These are phyloP conservation scores for Xiphias gladius DNA, from an alignment of 2,113 vertebrate species.

Conservation along the genomic window DNA sequence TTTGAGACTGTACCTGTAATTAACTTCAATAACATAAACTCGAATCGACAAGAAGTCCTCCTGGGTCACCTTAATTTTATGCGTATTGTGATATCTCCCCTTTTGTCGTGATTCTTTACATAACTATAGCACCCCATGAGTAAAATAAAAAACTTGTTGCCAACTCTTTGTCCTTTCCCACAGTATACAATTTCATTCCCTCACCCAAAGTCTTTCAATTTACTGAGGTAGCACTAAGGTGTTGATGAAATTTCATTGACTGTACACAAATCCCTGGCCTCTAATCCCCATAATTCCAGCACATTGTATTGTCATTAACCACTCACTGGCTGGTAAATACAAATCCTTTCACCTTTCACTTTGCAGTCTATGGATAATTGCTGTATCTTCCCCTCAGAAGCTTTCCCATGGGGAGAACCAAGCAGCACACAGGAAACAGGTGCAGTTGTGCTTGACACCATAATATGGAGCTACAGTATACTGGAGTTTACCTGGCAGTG, in stretches of 20 bases:
- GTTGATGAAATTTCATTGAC: constrained; percentile 68
- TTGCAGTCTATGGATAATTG: constrained; percentile 82
- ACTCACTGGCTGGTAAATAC: constrained; percentile 77
- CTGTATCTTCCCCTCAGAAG: constrained; percentile 78
- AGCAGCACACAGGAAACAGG: constrained; percentile 69
- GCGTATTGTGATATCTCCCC: not conserved
- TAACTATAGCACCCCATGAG: not conserved
- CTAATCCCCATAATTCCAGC: constrained; percentile 81
- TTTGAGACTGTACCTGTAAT: constrained; percentile 7
- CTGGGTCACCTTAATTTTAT: constrained; percentile 7
- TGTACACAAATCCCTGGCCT: constrained; percentile 64
- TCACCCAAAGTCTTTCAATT: constrained; percentile 44
- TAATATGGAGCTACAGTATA: constrained; percentile 54
- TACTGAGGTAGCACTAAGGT: constrained; percentile 52
- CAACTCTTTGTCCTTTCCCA: constrained; percentile 38
- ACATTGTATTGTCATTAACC: constrained; percentile 82
- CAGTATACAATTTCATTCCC: constrained; percentile 7
- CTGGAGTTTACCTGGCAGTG: constrained; percentile 55
- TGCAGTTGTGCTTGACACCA: constrained; percentile 58
- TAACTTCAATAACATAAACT: constrained; percentile 14
- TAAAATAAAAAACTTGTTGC: constrained; percentile 15
- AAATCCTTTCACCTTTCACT: constrained; percentile 76
- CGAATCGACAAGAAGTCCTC: not conserved
- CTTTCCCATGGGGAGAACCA: constrained; percentile 47
- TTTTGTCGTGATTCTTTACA: constrained; percentile 14